Evolutionary conservation across 64 coral and sea anemone species (phyloP), one percentile per base, ranked within the genome.

Genomic region (Montipora efflorescens): DNA sequence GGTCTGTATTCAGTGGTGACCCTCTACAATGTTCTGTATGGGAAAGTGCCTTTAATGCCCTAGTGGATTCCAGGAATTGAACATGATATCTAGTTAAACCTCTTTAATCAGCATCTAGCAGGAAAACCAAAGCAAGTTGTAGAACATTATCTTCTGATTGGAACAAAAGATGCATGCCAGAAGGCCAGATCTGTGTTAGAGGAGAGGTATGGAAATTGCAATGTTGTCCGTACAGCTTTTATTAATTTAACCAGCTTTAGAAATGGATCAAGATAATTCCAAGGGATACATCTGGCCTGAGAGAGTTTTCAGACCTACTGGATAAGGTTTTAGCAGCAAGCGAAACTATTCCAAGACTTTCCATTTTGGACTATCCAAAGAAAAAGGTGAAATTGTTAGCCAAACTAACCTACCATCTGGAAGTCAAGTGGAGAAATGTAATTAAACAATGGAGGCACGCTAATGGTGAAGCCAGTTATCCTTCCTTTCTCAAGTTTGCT

Each of bases 71-170:
- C 47, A 95, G 81, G 55, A 19, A 88, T 92, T 53, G 94, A 96
- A 67, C 78, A 90, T 66, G 71, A 90, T 19, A 90, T 74, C 21
- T 90, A 96, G 73, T 80, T 93, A 19, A 96, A 96, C 67, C 77
- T 90, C n/a, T 64, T 93, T 18, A 90, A 83, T 36, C 87, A 96
- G 11, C 93, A 90, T 85, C 87, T 85, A 66, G 71, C 90, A 71
- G 80, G 87, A 66, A 90, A 84, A 77, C 95, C 90, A n/a, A 91
- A 77, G 47, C 85, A 88, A 88, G 82, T 89, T 28, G 90, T 92
- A 7, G 90, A 94, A 14, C 92, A 94, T 16, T 96, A 92, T 80
- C 84, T 91, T 6, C 73, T 95, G 83, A 91, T 95, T 95, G 57
- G 94, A 89, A 13, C 84, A 92, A 11, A 10, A 55, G 52, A 55